Evolutionary conservation across 2,113 vertebrate species (phyloP), one percentile per base, ranked within the genome.

Genomic region (Ariopsis seemanni): DNA sequence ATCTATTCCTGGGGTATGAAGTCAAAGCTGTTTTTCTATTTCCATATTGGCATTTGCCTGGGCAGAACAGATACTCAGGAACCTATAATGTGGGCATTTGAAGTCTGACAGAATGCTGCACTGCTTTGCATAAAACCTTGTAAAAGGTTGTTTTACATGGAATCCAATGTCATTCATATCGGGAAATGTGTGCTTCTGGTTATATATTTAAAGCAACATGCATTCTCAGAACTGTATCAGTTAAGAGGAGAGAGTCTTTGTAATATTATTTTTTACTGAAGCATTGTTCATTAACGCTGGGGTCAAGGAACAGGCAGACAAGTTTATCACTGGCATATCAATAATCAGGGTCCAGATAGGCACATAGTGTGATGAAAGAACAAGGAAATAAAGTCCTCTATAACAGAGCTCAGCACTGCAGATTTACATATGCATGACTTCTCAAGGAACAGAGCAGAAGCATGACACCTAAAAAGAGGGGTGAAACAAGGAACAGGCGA

Each of bases 61-160:
- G 52, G 20, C 53, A 58, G 69, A 65, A 65, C 18, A 8, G 52
- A 25, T 69, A 80, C 62, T 79, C 10, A 34, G 60, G 67, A 79
- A 80, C 4, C 62, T 52, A 58, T 42, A 50, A 79, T 53, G 50
- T 25, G 20, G 52, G 5, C n/a, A 67, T 57, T 80, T 55, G 15
- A 52, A 82, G 15, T 42, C 84, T 55, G 48, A 30, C 8, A 27
- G 34, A 67, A 60, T 82, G 65, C 8, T 82, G 34, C 53, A 72
- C 55, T 72, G 65, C 55, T 87, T 87, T 87, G 53, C 79, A 82
- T 74, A 87, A 87, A 52, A 42, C 34, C 15, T 7, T 62, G 11
- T 62, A 11, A 58, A 72, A 20, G 52, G 7, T 82, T 82, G 9
- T 20, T 71, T 53, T 53, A 80, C 30, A 50, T 42, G 34, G 65